Evolutionary conservation across 1,140 invertebrate species (phyloP), one percentile per base, ranked within the genome.

Genomic region (Contarinia nasturtii): DNA sequence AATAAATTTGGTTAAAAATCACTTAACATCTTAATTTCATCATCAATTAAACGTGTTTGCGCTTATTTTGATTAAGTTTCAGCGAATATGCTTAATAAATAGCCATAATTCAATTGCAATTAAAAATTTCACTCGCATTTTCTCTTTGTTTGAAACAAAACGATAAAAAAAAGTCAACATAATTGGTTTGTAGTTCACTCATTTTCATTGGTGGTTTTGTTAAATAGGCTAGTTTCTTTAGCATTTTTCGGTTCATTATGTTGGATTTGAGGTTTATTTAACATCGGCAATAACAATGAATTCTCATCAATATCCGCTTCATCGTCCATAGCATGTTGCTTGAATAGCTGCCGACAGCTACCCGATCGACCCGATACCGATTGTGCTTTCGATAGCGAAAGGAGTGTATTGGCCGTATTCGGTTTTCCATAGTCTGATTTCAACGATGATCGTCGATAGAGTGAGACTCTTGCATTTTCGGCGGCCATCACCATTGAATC

Each of bases 331-430:
- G 61, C 61, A 50, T 63, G 58, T 48, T 64, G 61, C 48, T 64
- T 64, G 50, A 64, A 64, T 10, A 64, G 55, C 49, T 63, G 61
- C 48, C 61, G 61, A 27, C 59, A 61, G 51, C 61, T 64, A 48
- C 61, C 61, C 47, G 61, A 63, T 45, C 61, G 59, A 45, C 59
- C 63, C 20, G 61, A 52, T 41, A 61, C 58, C 43, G 61, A 59
- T 59, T 63, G 61, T 40, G 54, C 53, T 19, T 61, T 54, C 33
- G 61, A 61, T 47, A 64, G 59, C 2, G 59, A 59, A 1, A 63
- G 48, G 17, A 63, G 49, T 4, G 44, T 38, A 52, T 63, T 60
- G 18, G 62, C 53, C 10, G 27, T 10, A 27, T 27, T 27, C 10
- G 44, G 15, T 33, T 22, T 20, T 33, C 22, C 15, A 45, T 45